Evolutionary conservation across 2,113 vertebrate species (phyloP).

Genomic region (Mionectes macconnelli): DNA sequence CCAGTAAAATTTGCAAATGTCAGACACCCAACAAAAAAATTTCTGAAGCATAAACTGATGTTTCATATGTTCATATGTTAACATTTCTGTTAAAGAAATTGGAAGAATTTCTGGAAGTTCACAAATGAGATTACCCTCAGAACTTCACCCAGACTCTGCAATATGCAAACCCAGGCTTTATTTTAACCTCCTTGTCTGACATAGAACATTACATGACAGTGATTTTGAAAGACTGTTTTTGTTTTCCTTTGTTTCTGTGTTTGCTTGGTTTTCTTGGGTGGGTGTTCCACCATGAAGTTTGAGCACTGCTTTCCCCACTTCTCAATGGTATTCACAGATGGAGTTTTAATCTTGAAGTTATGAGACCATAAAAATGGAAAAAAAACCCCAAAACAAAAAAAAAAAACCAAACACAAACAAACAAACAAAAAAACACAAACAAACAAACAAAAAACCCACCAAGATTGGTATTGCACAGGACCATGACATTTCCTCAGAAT

Average conservation of each 20-base stretch:
- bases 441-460: too few relatives aligned
- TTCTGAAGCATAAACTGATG: background rate
- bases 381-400: too few relatives aligned
- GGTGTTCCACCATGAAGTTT: background rate
- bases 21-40: background rate
- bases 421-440: too few relatives aligned
- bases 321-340: background rate
- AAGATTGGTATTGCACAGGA: background rate
- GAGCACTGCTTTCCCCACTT: accelerated
- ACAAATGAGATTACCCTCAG: background rate
- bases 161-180: background rate
- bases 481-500: background rate
- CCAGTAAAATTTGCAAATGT: background rate
- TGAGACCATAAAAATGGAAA: background rate
- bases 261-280: background rate
- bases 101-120: background rate
- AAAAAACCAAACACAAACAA: too few relatives aligned
- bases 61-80: background rate
- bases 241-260: background rate
- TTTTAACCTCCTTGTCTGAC: background rate
- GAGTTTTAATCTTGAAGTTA: background rate
- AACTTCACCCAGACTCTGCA: background rate
- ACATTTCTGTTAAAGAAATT: background rate
- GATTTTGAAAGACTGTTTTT: background rate
- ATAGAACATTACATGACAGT: background rate